A percentile compares a stretch with the other conserved stretches of the same genome.
Conservation (phyloP, 2,797 vertebrate genomes). For the Eulemur albifrons region DNA sequence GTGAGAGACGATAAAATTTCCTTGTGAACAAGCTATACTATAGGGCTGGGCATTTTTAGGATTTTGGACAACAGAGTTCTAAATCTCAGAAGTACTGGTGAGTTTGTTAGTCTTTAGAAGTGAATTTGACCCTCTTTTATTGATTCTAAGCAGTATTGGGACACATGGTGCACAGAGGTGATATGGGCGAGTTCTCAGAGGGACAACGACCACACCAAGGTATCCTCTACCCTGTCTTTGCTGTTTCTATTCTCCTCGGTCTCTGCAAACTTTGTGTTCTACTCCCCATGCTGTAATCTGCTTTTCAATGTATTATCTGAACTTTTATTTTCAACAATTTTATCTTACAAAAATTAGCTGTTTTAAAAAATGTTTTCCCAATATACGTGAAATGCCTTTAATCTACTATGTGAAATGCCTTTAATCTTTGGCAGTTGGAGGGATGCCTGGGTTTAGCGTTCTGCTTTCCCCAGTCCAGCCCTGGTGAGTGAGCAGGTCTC, state of each 20-base stretch:
- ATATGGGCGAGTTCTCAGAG: neutral
- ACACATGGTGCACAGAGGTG: neutral
- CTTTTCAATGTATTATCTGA: neutral
- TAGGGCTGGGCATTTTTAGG: neutral
- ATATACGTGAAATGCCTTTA: neutral
- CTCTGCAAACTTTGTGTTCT: neutral
- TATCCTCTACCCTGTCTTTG: no score
- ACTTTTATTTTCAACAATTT: neutral
- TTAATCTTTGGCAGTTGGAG: neutral
- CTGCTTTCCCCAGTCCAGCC: neutral
- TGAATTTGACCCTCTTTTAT: neutral
- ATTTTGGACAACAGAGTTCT: neutral
- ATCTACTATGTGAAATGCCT: neutral
- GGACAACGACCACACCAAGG: rapidly evolving
- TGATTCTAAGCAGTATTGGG: neutral
- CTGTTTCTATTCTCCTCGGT: rapidly evolving
- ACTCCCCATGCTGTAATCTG: rapidly evolving
- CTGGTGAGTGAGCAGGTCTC: neutral
- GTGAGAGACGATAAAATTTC: neutral
- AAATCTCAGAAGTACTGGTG: neutral
- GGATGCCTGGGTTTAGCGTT: no score
- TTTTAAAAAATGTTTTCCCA: neutral
- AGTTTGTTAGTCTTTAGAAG: neutral
- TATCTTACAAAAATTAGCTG: neutral
- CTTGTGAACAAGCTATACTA: neutral